Conservation (phyloP, 2,797 vertebrate species). For the Bucorvus abyssinicus region DNA sequence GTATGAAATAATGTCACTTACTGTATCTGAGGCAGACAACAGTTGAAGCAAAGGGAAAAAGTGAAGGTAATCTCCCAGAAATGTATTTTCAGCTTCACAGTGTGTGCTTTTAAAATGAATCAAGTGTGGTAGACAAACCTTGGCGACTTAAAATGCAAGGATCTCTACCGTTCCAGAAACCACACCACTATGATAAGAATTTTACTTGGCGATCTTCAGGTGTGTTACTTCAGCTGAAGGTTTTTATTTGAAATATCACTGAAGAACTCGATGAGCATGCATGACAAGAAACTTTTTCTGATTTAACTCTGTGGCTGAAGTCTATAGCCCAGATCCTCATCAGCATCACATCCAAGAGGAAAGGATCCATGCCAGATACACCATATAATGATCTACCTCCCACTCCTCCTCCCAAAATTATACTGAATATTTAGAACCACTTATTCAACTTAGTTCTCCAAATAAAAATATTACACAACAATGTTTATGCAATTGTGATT, state of each 20-base stretch:
- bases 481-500: neutral
- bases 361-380: neutral
- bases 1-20: conserved; percentile 36
- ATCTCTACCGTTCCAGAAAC: conserved; percentile 15
- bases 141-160: conserved; percentile 20
- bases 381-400: neutral
- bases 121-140: neutral
- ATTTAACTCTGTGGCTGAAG: neutral
- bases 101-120: conserved; percentile 40
- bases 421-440: neutral
- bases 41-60: conserved; percentile 22
- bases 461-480: neutral
- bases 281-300: neutral
- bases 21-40: neutral
- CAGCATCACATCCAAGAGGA: neutral
- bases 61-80: conserved; percentile 36
- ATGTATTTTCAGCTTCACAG: conserved; percentile 52
- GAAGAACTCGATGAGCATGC: neutral
- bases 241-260: neutral
- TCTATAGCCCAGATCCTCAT: neutral
- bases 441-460: neutral
- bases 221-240: neutral
- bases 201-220: neutral
- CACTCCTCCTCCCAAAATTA: neutral
- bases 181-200: neutral